Percentiles rank a stretch among this genome's conserved stretches.
Evolutionary conservation across 2,113 vertebrate species (phyloP).

Genomic region (Bos taurus): DNA sequence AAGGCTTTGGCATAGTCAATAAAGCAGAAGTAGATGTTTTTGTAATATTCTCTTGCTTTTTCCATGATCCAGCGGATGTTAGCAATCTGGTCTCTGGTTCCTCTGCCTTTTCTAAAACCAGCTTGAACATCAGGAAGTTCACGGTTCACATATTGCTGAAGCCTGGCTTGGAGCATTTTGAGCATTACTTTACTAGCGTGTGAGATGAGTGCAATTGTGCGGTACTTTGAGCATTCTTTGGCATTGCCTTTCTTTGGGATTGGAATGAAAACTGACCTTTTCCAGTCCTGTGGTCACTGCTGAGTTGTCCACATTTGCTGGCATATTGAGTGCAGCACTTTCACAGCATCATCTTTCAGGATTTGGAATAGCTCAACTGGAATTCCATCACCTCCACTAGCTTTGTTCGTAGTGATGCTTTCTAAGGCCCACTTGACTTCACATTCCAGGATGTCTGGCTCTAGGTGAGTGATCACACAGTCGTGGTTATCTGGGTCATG

Average conservation of each 20-base stretch:
- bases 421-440: neutral
- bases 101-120: neutral
- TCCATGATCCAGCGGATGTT: neutral
- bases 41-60: neutral
- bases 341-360: neutral
- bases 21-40: neutral
- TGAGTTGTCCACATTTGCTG: neutral
- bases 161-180: neutral
- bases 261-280: neutral
- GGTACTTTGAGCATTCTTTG: neutral
- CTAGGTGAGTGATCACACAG: neutral
- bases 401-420: neutral
- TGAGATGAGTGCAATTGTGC: neutral
- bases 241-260: neutral
- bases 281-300: neutral
- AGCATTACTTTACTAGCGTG: neutral
- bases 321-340: neutral
- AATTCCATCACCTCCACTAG: neutral
- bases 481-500: neutral
- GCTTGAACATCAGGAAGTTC: neutral
- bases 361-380: neutral
- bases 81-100: neutral
- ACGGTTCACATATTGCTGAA: fast-evolving
- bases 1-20: neutral
- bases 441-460: neutral